These are phyloP conservation scores for Lonchura striata DNA, from an alignment of 2,113 vertebrate species.

Conservation along the genomic window DNA sequence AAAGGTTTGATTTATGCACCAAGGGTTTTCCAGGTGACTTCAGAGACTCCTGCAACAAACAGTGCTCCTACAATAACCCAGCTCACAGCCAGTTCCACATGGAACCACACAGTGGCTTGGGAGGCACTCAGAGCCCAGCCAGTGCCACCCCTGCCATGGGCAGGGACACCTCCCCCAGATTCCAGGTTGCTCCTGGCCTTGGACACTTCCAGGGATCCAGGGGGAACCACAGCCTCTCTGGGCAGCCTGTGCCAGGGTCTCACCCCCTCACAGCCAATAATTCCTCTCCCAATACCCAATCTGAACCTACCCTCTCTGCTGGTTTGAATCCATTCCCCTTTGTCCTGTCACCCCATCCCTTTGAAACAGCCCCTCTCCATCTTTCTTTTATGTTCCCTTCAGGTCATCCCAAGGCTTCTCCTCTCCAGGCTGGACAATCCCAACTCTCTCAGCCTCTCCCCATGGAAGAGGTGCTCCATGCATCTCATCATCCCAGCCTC, in stretches of 20 bases:
- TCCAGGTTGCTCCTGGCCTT: neutral
- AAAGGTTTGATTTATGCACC: neutral
- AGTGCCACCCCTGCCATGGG: neutral
- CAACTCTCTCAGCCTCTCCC: neutral
- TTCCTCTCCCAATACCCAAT: neutral
- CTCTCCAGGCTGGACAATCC: neutral
- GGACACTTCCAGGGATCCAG: neutral
- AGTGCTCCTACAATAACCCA: neutral
- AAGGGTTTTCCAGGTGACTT: neutral
- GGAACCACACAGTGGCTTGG: neutral
- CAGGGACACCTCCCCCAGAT: accelerated
- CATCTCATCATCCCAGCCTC: too few species aligned
- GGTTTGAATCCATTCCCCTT: neutral
- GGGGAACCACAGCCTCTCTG: neutral
- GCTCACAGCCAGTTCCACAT: neutral
- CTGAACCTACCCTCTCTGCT: neutral
- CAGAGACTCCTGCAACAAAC: neutral
- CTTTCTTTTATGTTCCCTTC: neutral
- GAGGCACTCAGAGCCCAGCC: neutral
- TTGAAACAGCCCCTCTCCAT: neutral
- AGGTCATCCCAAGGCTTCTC: neutral
- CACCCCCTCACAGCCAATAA: accelerated
- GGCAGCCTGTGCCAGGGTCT: neutral
- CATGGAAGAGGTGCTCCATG: neutral
- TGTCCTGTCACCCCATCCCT: neutral